Evolutionary conservation across 2,797 vertebrate genomes (phyloP).

Genomic region (Thripadectes ignobilis): DNA sequence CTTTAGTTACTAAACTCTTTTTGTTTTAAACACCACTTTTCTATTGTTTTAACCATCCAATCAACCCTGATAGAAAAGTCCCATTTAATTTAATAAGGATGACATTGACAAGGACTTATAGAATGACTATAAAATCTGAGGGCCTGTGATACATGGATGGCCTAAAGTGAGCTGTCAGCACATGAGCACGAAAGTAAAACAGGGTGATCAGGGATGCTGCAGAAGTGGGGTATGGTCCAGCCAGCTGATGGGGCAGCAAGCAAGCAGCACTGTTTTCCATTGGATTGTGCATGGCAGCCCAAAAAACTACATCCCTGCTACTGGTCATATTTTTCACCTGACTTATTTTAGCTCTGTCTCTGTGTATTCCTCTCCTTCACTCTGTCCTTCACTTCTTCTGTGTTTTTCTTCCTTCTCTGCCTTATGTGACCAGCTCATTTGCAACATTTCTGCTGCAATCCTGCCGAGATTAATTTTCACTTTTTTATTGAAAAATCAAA

Average conservation of each 20-base stretch:
- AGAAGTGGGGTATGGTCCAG: neutral
- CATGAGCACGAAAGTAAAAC: neutral
- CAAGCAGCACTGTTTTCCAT: neutral
- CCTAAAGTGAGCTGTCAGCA: neutral
- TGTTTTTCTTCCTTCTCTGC: neutral
- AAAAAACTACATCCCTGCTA: neutral
- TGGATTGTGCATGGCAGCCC: neutral
- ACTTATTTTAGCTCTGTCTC: neutral
- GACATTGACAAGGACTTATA: neutral
- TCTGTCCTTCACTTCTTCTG: neutral
- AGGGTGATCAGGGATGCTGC: neutral
- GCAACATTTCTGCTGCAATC: conserved; percentile 62
- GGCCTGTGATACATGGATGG: accelerated
- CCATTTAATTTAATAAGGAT: neutral
- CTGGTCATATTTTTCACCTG: neutral
- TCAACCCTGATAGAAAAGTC: neutral
- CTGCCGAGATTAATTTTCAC: conserved; percentile 77
- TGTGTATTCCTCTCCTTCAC: neutral
- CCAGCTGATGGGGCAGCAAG: neutral
- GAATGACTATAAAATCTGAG: neutral
- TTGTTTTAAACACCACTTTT: neutral
- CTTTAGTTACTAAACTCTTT: neutral
- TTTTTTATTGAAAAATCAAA: conserved; percentile 77
- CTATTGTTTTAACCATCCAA: neutral
- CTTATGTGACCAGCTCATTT: conserved; percentile 25